Percentiles rank a stretch among this genome's conserved stretches.
phyloP scores from a whole-genome alignment of 2,113 vertebrate species.

The Clarias macrocephalus region DNA sequence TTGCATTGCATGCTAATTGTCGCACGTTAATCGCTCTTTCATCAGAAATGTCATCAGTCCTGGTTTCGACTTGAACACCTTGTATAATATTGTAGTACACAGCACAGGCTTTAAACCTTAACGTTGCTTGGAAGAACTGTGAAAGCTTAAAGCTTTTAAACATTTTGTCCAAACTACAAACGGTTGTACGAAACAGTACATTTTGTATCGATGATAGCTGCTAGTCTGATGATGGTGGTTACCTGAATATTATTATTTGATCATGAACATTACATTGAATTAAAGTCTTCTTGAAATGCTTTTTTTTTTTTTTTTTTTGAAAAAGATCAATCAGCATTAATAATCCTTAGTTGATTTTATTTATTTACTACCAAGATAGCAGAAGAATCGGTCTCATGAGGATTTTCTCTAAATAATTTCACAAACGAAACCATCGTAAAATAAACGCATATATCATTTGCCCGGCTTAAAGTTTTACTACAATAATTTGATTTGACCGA shows the following conservation, averaged over 20 bases:
- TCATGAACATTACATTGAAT: not conserved
- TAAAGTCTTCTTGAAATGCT: not conserved
- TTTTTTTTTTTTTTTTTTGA: not conserved
- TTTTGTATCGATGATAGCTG: not conserved
- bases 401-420: not conserved
- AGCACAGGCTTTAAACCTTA: too few species aligned
- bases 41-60: too few species aligned
- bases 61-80: too few species aligned
- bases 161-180: not conserved
- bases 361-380: not conserved
- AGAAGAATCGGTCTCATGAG: not conserved
- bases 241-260: not conserved
- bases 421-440: not conserved
- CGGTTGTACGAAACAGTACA: not conserved
- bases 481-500: not conserved
- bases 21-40: too few species aligned
- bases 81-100: too few species aligned
- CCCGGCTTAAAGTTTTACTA: not conserved
- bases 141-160: not conserved
- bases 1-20: too few species aligned
- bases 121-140: not conserved
- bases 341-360: not conserved
- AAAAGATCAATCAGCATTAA: not conserved
- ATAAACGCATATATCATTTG: not conserved
- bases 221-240: not conserved